These are phyloP conservation scores for Notamacropus eugenii DNA, from an alignment of 2,797 vertebrate genomes.

Conservation along the genomic window DNA sequence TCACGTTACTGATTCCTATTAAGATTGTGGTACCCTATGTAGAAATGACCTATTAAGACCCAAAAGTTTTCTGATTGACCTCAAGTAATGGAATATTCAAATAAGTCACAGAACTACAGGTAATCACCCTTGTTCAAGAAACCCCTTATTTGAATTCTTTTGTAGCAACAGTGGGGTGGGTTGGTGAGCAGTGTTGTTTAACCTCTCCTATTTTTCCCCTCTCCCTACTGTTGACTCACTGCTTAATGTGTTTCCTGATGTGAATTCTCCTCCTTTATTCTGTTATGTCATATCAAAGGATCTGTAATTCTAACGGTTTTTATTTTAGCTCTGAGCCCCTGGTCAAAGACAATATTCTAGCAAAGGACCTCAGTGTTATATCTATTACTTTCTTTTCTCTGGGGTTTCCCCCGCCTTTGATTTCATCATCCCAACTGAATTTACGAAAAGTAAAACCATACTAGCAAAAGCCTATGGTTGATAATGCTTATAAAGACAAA, in stretches of 20 bases:
- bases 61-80: neutral
- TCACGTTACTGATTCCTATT: neutral
- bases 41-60: neutral
- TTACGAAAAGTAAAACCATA: neutral
- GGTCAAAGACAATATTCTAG: neutral
- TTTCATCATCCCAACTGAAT: neutral
- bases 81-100: neutral
- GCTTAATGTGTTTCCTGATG: neutral
- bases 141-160: neutral
- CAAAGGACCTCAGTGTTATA: neutral
- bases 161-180: neutral
- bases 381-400: neutral
- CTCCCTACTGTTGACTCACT: neutral
- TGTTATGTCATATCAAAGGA: neutral
- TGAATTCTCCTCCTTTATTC: neutral
- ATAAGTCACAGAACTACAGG: neutral
- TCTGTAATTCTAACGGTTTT: neutral
- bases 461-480: neutral
- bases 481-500: neutral
- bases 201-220: neutral
- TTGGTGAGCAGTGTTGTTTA: neutral
- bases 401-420: neutral
- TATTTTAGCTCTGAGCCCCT: neutral
- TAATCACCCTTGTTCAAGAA: neutral
- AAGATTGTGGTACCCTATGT: neutral